phyloP scores from a whole-genome alignment of 2,888 invertebrate species.

The Unio pictorum region DNA sequence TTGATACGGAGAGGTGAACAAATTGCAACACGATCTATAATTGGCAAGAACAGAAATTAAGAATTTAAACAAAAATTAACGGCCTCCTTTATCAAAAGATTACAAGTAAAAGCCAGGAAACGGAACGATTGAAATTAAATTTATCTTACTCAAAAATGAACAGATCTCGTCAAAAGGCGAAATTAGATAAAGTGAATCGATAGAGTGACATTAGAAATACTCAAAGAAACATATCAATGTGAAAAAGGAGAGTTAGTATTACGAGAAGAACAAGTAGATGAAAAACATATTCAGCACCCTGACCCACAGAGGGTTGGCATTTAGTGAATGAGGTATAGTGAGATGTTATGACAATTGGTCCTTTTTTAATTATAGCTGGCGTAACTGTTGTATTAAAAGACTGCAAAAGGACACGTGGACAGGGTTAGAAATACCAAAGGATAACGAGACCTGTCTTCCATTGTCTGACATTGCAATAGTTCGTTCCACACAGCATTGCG shows the following conservation, averaged over 20 bases:
- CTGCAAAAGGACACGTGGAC: too few relatives aligned
- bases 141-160: constrained; percentile 10
- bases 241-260: constrained; percentile 3
- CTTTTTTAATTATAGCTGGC: too few relatives aligned
- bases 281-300: too few relatives aligned
- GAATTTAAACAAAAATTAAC: constrained; percentile 5
- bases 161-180: not conserved
- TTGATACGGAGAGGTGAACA: constrained; percentile 8
- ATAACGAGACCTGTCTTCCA: too few relatives aligned
- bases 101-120: constrained; percentile 8
- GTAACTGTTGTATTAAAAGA: too few relatives aligned
- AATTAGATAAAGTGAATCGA: not conserved
- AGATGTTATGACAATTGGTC: too few relatives aligned
- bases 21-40: constrained; percentile 7
- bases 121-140: constrained; percentile 8
- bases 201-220: not conserved
- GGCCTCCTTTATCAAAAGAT: not conserved
- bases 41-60: constrained; percentile 12
- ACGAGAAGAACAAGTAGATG: not conserved
- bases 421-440: too few relatives aligned
- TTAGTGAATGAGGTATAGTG: too few relatives aligned
- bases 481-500: too few relatives aligned
- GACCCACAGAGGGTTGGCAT: too few relatives aligned
- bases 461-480: too few relatives aligned
- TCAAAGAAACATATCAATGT: constrained; percentile 8